These are phyloP conservation scores for Microcebus lehilahytsara DNA, from an alignment of 2,113 vertebrate species.

Conservation along the genomic window DNA sequence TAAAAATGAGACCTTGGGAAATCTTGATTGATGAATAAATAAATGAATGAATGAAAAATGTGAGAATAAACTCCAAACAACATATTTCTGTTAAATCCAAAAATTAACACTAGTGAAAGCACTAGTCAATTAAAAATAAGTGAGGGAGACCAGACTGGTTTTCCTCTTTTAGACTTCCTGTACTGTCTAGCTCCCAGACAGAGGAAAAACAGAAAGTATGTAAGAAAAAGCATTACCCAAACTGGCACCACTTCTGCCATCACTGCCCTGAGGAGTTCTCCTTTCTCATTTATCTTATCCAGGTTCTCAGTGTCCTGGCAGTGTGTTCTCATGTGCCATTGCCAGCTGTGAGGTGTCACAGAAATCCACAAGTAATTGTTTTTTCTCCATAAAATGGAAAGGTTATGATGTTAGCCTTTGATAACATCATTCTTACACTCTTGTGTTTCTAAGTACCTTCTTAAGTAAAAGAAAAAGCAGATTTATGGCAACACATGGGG, in stretches of 20 bases:
- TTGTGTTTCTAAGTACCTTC: not conserved
- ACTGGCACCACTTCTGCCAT: not conserved
- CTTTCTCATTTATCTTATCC: not conserved
- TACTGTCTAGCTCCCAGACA: not conserved
- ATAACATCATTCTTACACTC: not conserved
- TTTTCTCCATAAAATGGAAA: not conserved
- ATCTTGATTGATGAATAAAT: not conserved
- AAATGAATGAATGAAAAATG: not conserved
- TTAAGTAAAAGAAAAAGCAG: not conserved
- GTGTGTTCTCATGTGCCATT: not conserved
- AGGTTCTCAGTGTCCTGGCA: not conserved
- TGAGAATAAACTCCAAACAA: not conserved
- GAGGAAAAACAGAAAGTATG: not conserved
- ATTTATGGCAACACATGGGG: not conserved
- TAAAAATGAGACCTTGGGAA: not conserved
- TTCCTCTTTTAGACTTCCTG: not conserved
- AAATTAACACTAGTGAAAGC: not conserved
- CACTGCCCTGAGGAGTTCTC: fast-evolving
- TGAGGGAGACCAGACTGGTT: not conserved
- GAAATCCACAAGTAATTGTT: not conserved
- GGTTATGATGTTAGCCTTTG: not conserved
- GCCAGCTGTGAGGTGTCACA: not conserved
- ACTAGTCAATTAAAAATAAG: not conserved
- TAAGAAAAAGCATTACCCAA: not conserved
- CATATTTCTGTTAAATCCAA: not conserved